phyloP scores from a whole-genome alignment of 2,113 vertebrate species.

The Phyllostomus hastatus region DNA sequence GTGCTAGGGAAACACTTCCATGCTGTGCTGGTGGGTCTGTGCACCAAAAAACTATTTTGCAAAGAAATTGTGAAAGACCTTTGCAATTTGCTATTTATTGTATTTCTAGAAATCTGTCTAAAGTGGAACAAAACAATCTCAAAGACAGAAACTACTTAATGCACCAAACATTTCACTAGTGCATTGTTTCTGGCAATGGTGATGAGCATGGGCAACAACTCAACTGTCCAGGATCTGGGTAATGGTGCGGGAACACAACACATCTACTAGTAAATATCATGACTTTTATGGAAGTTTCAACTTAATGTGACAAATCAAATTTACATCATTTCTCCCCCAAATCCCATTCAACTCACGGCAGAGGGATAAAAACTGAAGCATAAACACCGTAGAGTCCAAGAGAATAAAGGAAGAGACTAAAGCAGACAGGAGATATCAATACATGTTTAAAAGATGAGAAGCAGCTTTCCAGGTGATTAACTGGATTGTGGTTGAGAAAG shows the following conservation, averaged over 20 bases:
- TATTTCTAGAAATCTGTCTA: neutral
- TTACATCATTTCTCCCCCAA: neutral
- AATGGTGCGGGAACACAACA: neutral
- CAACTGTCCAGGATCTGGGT: neutral
- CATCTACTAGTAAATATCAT: neutral
- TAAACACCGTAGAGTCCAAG: neutral
- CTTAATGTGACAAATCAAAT: neutral
- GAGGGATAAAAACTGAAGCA: neutral
- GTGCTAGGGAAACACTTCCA: rapidly evolving
- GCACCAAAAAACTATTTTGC: neutral
- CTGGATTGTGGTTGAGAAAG: neutral
- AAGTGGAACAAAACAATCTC: neutral
- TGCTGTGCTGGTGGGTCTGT: neutral
- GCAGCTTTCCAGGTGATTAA: neutral
- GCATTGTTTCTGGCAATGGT: neutral
- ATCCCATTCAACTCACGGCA: neutral
- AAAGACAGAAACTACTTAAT: neutral
- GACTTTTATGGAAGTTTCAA: neutral
- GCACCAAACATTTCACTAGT: neutral
- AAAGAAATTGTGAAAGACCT: neutral
- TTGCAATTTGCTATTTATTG: neutral
- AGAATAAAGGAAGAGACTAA: neutral
- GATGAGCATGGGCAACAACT: neutral
- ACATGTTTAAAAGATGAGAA: neutral
- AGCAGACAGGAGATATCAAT: neutral